A percentile compares a stretch with the other conserved stretches of the same genome.
Conservation (phyloP, 2,797 vertebrate genomes). For the Sus cebifrons region DNA sequence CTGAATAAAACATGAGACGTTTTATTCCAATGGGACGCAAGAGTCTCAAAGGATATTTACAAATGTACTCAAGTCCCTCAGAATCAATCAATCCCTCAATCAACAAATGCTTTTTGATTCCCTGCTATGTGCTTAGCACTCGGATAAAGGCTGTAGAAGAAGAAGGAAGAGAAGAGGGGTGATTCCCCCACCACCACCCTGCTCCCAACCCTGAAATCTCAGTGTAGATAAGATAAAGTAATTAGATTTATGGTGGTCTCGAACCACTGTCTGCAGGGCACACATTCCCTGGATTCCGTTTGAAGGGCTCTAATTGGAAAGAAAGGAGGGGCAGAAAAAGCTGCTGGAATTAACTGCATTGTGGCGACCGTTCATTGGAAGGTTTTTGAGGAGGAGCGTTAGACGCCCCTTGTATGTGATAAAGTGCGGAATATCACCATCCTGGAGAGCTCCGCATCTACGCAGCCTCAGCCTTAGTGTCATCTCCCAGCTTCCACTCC, state of each 20-base stretch:
- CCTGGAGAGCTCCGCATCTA: not conserved
- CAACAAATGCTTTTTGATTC: conserved; percentile 81
- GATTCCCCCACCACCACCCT: not conserved
- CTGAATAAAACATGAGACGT: conserved; percentile 86
- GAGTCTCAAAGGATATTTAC: conserved; percentile 83
- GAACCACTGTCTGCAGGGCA: not conserved
- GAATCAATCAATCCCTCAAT: conserved; percentile 83
- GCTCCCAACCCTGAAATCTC: not conserved
- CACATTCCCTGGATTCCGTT: not conserved
- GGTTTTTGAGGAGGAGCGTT: not conserved
- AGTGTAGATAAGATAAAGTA: not conserved
- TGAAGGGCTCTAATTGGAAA: not conserved
- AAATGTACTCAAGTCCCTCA: conserved; percentile 80
- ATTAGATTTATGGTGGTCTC: not conserved
- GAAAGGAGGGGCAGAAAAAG: not conserved
- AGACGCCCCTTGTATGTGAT: not conserved
- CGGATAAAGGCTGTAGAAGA: conserved; percentile 31
- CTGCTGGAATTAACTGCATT: not conserved
- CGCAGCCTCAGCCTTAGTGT: not conserved
- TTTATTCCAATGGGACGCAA: conserved; percentile 82
- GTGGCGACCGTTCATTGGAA: not conserved
- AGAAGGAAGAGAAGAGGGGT: not conserved
- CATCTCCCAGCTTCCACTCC: not conserved
- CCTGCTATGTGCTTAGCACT: conserved; percentile 27
- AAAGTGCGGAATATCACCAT: not conserved